Conservation (phyloP, 2,797 vertebrate species). For the Sebastes oblongus region DNA sequence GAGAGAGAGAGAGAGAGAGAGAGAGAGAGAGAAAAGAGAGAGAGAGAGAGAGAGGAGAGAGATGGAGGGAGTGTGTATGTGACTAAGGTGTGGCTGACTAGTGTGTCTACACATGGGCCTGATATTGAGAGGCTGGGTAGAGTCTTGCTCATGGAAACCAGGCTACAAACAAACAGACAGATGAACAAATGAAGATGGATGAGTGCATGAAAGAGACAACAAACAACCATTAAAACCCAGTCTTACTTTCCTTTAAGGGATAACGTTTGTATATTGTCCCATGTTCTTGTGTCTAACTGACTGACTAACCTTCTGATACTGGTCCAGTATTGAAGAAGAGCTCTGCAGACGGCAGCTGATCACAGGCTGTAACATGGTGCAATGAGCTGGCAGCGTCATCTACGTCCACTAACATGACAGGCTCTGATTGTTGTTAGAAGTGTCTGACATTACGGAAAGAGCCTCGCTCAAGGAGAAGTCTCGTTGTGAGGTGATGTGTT, state of each 20-base stretch:
- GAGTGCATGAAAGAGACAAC: conserved; percentile 12
- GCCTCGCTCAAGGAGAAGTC: too few relatives aligned
- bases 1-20: not conserved
- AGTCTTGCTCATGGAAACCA: conserved; percentile 22
- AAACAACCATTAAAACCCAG: conserved; percentile 24
- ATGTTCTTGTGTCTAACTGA: not conserved
- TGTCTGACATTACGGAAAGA: too few relatives aligned
- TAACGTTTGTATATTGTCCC: not conserved
- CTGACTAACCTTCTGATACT: too few relatives aligned
- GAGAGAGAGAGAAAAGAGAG: not conserved
- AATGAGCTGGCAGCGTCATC: too few relatives aligned
- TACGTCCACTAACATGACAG: too few relatives aligned
- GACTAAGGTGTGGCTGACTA: conserved; percentile 34
- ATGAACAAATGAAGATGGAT: conserved; percentile 43
- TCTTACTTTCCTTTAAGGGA: not conserved
- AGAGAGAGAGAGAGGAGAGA: not conserved
- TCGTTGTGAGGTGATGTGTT: not conserved
- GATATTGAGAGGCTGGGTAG: not conserved
- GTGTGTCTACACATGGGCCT: conserved; percentile 35
- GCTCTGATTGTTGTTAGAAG: too few relatives aligned
- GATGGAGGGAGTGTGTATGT: not conserved
- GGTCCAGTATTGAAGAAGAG: too few relatives aligned
- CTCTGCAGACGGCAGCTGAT: too few relatives aligned
- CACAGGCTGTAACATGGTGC: too few relatives aligned
- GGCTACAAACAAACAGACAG: conserved; percentile 46